Conservation (phyloP, 2,797 vertebrate genomes). For the Melanogrammus aeglefinus region DNA sequence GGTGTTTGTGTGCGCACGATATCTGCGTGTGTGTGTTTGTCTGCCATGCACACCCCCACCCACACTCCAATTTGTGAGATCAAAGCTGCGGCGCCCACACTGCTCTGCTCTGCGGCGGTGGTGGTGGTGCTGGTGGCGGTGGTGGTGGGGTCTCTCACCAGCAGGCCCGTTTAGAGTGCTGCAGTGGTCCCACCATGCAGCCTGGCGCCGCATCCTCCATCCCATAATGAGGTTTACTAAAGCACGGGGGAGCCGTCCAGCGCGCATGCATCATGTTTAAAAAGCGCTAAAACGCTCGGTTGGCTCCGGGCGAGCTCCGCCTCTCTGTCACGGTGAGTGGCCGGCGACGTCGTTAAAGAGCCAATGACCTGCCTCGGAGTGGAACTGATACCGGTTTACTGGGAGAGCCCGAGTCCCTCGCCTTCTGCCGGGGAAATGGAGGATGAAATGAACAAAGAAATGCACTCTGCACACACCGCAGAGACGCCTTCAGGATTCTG, state of each 20-base stretch:
- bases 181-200: background rate
- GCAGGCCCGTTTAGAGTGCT: background rate
- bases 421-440: background rate
- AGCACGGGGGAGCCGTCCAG: background rate
- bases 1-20: no score
- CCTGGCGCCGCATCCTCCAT: background rate
- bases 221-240: background rate
- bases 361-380: background rate
- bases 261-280: background rate
- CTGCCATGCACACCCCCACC: background rate
- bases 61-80: background rate
- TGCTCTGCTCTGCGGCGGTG: no score
- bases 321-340: background rate
- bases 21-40: background rate
- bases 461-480: background rate
- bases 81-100: background rate
- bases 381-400: background rate
- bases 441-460: conserved; percentile 4
- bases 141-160: background rate
- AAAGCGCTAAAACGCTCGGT: background rate
- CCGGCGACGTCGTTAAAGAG: background rate
- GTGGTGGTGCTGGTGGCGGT: no score
- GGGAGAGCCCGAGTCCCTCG: background rate
- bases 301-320: background rate
- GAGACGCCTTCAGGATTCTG: background rate